phyloP scores from a whole-genome alignment of 2,888 invertebrate genomes.

The Cremastinae sp. region DNA sequence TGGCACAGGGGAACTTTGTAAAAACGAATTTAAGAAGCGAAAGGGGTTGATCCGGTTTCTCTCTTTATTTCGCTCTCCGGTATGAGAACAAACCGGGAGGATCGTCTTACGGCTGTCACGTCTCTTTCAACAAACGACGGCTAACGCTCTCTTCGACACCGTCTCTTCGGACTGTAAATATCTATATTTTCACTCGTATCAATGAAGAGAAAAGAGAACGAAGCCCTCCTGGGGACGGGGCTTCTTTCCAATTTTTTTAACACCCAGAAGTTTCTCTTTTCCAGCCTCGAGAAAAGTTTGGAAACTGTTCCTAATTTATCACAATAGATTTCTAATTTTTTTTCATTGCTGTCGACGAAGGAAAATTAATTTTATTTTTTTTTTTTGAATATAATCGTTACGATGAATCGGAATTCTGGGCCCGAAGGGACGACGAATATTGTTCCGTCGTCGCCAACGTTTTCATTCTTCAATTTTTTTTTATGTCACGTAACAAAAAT shows the following conservation, averaged over 20 bases:
- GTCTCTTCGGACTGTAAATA: too few species aligned
- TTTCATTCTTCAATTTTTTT: conserved; percentile 71
- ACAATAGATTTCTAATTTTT: too few species aligned
- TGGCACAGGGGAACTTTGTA: conserved; percentile 15
- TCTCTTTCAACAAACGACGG: conserved; percentile 26
- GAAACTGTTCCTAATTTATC: too few species aligned
- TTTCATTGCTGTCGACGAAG: background rate
- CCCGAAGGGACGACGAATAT: conserved; percentile 70
- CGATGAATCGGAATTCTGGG: conserved; percentile 23
- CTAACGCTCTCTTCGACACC: conserved; percentile 7
- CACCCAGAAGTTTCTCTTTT: too few species aligned
- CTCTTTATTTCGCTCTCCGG: too few species aligned
- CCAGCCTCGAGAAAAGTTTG: too few species aligned
- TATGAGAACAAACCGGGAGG: background rate
- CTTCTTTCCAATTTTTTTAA: conserved; percentile 4
- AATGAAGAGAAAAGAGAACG: too few species aligned
- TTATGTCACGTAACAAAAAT: conserved; percentile 48
- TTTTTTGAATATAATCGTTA: background rate
- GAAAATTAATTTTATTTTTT: background rate
- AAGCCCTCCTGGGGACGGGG: background rate
- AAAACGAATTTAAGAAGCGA: conserved; percentile 56
- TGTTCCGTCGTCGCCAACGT: conserved; percentile 74
- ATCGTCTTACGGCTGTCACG: conserved; percentile 58
- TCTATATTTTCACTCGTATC: background rate
- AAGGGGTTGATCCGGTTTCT: conserved; percentile 62